Percentiles rank a stretch among this genome's conserved stretches.
These are phyloP conservation scores for Sesia bembeciformis DNA, from an alignment of 2,888 invertebrate genomes.

Conservation along the genomic window DNA sequence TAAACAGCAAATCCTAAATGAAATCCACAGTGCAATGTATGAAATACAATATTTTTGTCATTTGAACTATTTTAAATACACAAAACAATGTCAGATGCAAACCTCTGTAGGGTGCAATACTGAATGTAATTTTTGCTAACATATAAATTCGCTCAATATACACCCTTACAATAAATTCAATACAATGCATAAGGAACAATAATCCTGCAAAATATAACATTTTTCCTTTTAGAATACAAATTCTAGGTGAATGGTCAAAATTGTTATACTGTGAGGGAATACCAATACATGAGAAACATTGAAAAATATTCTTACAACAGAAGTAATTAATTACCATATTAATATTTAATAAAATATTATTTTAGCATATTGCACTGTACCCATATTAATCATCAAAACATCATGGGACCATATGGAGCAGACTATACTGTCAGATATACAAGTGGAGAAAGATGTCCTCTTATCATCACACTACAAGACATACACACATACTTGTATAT, in stretches of 20 bases:
- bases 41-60: not conserved
- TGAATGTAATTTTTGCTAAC: slow-evolving; percentile 28
- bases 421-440: too few relatives aligned
- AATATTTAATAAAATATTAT: slow-evolving; percentile 6
- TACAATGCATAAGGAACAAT: slow-evolving; percentile 31
- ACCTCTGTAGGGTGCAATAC: slow-evolving; percentile 47
- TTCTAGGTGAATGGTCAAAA: slow-evolving; percentile 44
- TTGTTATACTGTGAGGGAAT: slow-evolving; percentile 14
- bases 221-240: slow-evolving; percentile 17
- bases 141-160: slow-evolving; percentile 33
- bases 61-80: slow-evolving; percentile 12
- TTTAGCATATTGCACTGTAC: slow-evolving; percentile 54
- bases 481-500: not conserved
- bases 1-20: slow-evolving; percentile 25
- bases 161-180: slow-evolving; percentile 37
- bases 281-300: slow-evolving; percentile 14
- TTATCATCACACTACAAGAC: too few relatives aligned
- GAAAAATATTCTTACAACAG: slow-evolving; percentile 5
- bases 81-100: slow-evolving; percentile 44
- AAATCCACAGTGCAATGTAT: not conserved
- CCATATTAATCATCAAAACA: slow-evolving; percentile 26
- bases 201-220: slow-evolving; percentile 24
- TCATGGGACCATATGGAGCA: slow-evolving; percentile 31
- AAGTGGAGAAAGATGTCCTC: too few relatives aligned
- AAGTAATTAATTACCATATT: not conserved